phyloP scores from a whole-genome alignment of 2,888 invertebrate species.

The Amiota minor region DNA sequence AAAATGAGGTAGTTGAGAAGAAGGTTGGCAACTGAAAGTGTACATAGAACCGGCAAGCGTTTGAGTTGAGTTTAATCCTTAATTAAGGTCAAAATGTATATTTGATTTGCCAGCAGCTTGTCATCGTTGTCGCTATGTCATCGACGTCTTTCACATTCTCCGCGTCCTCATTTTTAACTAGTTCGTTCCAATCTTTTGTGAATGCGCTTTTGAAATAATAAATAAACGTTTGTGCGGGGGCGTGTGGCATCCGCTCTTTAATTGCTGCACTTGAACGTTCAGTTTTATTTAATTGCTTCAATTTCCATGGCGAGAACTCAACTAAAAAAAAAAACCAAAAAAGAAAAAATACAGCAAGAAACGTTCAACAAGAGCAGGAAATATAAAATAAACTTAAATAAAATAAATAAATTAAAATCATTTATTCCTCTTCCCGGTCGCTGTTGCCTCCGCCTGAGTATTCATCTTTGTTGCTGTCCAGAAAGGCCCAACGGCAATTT shows the following conservation, averaged over 20 bases:
- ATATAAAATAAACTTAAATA: background rate
- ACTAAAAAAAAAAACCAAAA: background rate
- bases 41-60: background rate
- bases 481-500: background rate
- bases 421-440: background rate
- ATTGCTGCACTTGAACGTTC: constrained; percentile 7
- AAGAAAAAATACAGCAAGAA: background rate
- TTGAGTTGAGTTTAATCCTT: constrained; percentile 42
- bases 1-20: too few species aligned
- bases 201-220: background rate
- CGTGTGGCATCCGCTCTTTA: background rate
- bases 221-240: background rate
- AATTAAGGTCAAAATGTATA: constrained; percentile 61
- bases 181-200: constrained; percentile 41
- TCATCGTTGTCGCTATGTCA: background rate
- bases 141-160: background rate
- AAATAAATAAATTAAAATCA: constrained; percentile 20
- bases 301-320: constrained; percentile 1
- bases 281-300: constrained; percentile 13
- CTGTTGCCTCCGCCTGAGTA: too few species aligned
- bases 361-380: background rate
- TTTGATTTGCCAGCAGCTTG: constrained; percentile 41
- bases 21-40: background rate
- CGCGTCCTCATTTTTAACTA: constrained; percentile 10
- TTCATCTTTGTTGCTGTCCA: too few species aligned